phyloP scores from a whole-genome alignment of 1,140 invertebrate genomes.

The Melitaea cinxia region DNA sequence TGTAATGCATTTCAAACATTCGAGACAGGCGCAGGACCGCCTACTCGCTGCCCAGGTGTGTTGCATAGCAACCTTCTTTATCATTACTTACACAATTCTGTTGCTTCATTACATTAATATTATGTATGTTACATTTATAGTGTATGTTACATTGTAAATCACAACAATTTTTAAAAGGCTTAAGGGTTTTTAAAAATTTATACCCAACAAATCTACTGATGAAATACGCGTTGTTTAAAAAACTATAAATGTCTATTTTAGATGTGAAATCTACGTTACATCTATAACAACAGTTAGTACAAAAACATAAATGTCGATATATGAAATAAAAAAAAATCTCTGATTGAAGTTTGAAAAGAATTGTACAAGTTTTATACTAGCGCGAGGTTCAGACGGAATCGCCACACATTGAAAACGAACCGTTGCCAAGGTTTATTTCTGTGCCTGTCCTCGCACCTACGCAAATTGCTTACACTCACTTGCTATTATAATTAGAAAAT shows the following conservation, averaged over 20 bases:
- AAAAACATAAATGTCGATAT: background rate
- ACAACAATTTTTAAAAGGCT: constrained; percentile 9
- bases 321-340: background rate
- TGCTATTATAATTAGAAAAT: constrained; percentile 78
- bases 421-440: constrained; percentile 74
- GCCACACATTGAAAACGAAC: constrained; percentile 42
- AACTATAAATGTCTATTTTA: background rate
- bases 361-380: constrained; percentile 17
- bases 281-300: background rate
- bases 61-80: constrained; percentile 55
- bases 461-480: constrained; percentile 78
- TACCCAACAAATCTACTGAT: too few relatives aligned
- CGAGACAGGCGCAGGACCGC: constrained; percentile 55
- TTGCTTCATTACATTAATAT: constrained; percentile 46
- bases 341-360: constrained; percentile 20
- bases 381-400: constrained; percentile 15
- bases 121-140: too few relatives aligned
- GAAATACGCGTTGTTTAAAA: background rate
- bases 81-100: constrained; percentile 53
- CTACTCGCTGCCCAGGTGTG: constrained; percentile 64
- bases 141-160: constrained; percentile 26
- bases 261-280: background rate
- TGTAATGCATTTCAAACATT: constrained; percentile 54
- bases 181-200: background rate
- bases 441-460: constrained; percentile 62